These are phyloP conservation scores for Proterorhinus semilunaris DNA, from an alignment of 2,113 vertebrate species.

Conservation along the genomic window DNA sequence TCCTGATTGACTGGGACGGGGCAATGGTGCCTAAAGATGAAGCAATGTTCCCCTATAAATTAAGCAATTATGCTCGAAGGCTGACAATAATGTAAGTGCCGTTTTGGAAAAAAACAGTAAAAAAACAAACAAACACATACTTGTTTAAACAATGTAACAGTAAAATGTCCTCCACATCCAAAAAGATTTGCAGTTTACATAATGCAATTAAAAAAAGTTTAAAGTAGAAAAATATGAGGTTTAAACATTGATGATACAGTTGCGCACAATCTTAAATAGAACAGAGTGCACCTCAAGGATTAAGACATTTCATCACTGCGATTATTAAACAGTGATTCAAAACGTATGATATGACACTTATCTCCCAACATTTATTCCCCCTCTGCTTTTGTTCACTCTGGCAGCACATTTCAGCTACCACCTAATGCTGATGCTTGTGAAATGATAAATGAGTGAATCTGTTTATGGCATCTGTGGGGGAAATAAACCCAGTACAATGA, in stretches of 20 bases:
- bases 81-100: not conserved
- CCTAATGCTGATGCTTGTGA: not conserved
- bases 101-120: not conserved
- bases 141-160: not conserved
- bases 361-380: not conserved
- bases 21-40: too few relatives aligned
- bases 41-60: too few relatives aligned
- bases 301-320: not conserved
- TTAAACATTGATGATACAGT: not conserved
- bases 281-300: not conserved
- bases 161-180: not conserved
- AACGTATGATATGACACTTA: not conserved
- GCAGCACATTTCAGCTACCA: not conserved
- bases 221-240: not conserved
- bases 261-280: not conserved
- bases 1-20: too few relatives aligned
- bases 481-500: constrained; percentile 3
- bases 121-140: not conserved
- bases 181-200: not conserved
- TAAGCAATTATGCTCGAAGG: too few relatives aligned
- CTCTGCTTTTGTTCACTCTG: not conserved
- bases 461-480: not conserved
- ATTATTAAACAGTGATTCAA: not conserved
- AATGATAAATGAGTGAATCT: not conserved
- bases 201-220: not conserved